A percentile compares a stretch with the other conserved stretches of the same genome.
These are phyloP conservation scores for Mugil cephalus DNA, from an alignment of 2,113 vertebrate species.

Conservation along the genomic window DNA sequence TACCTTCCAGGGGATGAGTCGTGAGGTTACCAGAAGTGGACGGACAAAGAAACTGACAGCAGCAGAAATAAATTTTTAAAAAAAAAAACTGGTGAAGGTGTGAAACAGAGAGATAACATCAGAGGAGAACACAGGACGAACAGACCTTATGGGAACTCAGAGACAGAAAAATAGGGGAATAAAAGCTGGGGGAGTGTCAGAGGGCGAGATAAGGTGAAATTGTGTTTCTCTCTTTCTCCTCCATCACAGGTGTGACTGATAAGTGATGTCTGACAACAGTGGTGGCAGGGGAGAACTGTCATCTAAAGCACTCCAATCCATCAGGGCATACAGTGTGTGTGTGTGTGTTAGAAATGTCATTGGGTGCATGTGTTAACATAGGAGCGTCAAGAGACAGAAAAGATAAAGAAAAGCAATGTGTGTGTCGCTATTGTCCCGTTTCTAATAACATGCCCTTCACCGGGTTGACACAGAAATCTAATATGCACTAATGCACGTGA, in stretches of 20 bases:
- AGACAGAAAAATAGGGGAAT: slow-evolving; percentile 12
- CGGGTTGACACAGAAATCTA: background rate
- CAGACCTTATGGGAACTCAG: slow-evolving; percentile 34
- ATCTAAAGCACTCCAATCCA: slow-evolving; percentile 56
- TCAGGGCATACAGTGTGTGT: slow-evolving; percentile 44
- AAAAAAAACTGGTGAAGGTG: slow-evolving; percentile 26
- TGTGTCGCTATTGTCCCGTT: background rate
- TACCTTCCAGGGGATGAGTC: background rate
- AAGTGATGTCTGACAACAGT: slow-evolving; percentile 70
- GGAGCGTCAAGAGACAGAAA: background rate
- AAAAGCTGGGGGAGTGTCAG: slow-evolving; percentile 21
- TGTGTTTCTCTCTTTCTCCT: slow-evolving; percentile 56
- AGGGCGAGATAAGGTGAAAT: slow-evolving; percentile 70
- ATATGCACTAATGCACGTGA: too few relatives aligned
- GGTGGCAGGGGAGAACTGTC: slow-evolving; percentile 55
- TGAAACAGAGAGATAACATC: slow-evolving; percentile 46
- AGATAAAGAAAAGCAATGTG: background rate
- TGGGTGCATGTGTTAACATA: slow-evolving; percentile 1
- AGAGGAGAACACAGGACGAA: slow-evolving; percentile 20
- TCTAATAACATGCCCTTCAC: background rate
- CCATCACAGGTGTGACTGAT: slow-evolving; percentile 45
- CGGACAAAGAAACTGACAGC: slow-evolving; percentile 28
- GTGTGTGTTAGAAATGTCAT: slow-evolving; percentile 16
- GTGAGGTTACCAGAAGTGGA: slow-evolving; percentile 26
- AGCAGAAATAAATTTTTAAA: too few relatives aligned